Evolutionary conservation across 1,140 invertebrate genomes (phyloP), one percentile per base, ranked within the genome.

Genomic region (Drosophila rhopaloa): DNA sequence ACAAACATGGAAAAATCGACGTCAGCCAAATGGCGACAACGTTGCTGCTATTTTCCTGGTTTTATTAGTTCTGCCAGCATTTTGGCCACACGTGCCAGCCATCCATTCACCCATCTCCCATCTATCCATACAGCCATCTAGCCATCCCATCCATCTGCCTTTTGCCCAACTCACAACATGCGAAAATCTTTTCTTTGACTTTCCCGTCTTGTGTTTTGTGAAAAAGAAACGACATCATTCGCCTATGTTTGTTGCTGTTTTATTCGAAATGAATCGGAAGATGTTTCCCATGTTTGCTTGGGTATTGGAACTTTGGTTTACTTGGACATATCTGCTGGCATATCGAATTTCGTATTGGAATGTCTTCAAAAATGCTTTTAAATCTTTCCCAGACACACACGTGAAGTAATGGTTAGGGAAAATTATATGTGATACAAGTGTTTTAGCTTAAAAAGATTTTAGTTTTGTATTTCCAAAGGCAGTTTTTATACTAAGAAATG

Each of bases 1-100:
- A 79, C 83, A 86, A 86, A 86, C 83, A 88, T 83, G 84, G 84
- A 89, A 65, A 82, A 83, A 76, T 82, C 76, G 80, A 88, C 79
- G 71, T 62, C 66, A 61, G 57, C 67, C 72, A 76, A 84, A 75
- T 80, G 59, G 78, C 82, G 81, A 86, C 78, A 86, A 82, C 80
- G 71, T 65, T 58, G 53, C 37, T 59, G 65, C 55, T 65, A 40
- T 43, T 61, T 84, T 77, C 71, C 63, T 56, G 59, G 77, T 77
- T 83, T 88, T 88, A 88, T 88, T 88, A 79, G 84, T 73, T 76
- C 67, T 85, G 74, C 78, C 80, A 66, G 81, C 84, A 83, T 89
- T 86, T 89, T 80, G 76, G 76, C 79, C 83, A 89, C 83, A 88
- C 83, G 83, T 88, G 83, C 83, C 84, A 71, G 76, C 84, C 83